Conservation (phyloP, 2,797 vertebrate species). For the Sparidentex hasta region DNA sequence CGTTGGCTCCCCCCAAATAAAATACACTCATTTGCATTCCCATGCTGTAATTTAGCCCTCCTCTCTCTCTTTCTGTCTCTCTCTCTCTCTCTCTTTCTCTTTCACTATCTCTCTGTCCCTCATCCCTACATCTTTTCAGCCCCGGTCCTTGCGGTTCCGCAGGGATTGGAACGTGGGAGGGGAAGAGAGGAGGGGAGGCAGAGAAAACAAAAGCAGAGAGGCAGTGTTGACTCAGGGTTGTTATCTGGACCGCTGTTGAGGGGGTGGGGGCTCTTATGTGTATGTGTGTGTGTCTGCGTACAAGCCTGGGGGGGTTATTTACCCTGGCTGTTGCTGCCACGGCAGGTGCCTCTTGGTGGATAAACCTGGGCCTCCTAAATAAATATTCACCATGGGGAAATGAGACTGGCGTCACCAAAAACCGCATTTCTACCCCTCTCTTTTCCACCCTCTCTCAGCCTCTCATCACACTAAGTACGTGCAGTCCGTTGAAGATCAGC, state of each 20-base stretch:
- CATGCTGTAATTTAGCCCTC: slow-evolving; percentile 73
- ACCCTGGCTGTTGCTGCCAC: slow-evolving; percentile 62
- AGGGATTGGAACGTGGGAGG: slow-evolving; percentile 66
- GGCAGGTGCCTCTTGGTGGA: slow-evolving; percentile 73
- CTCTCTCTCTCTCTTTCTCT: slow-evolving; percentile 34
- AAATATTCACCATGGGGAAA: slow-evolving; percentile 66
- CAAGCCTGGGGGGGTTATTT: slow-evolving; percentile 68
- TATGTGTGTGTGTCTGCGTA: slow-evolving; percentile 41
- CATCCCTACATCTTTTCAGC: slow-evolving; percentile 70
- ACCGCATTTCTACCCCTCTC: slow-evolving; percentile 22
- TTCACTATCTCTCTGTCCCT: slow-evolving; percentile 62
- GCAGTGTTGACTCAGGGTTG: slow-evolving; percentile 77
- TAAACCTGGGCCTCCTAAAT: slow-evolving; percentile 73
- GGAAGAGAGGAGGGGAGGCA: slow-evolving; percentile 56
- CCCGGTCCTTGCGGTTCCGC: slow-evolving; percentile 55
- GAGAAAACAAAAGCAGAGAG: slow-evolving; percentile 76
- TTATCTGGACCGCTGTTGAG: slow-evolving; percentile 71
- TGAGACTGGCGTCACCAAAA: slow-evolving; percentile 52
- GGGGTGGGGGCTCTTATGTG: slow-evolving; percentile 30
- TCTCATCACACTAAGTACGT: slow-evolving; percentile 10
- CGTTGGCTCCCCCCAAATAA: slow-evolving; percentile 66
- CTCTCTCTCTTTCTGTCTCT: slow-evolving; percentile 23
- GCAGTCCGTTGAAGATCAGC: slow-evolving; percentile 14
- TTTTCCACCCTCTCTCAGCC: slow-evolving; percentile 9
- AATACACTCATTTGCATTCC: slow-evolving; percentile 76